phyloP scores from a whole-genome alignment of 2,797 vertebrate species.

The Mus minutoides region DNA sequence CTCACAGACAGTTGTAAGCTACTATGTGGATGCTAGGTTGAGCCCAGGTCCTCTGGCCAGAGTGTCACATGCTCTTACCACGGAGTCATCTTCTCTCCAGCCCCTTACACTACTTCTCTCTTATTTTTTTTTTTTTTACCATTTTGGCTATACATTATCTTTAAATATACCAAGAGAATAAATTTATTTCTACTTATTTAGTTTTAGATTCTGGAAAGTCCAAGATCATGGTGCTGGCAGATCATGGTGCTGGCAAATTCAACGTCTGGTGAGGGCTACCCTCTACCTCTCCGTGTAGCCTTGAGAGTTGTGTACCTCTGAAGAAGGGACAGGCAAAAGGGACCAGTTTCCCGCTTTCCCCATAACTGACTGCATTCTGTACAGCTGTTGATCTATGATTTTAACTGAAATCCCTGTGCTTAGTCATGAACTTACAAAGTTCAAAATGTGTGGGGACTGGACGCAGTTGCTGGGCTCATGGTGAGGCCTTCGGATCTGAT shows the following conservation, averaged over 20 bases:
- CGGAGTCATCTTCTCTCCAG: background rate
- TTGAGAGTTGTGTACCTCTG: background rate
- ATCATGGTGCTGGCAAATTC: background rate
- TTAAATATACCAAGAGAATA: background rate
- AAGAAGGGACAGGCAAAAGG: background rate
- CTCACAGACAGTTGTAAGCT: background rate
- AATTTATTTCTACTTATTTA: background rate
- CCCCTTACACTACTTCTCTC: background rate
- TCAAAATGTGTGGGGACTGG: background rate
- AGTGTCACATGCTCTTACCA: background rate
- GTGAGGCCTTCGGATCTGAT: background rate
- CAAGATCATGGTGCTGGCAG: background rate
- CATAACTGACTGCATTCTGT: background rate
- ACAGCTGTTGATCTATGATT: background rate
- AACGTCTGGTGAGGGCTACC: background rate
- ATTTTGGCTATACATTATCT: background rate
- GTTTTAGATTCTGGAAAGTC: background rate
- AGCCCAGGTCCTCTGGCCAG: background rate
- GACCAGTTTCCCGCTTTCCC: background rate
- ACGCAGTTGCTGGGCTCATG: background rate
- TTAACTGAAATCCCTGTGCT: constrained; percentile 5
- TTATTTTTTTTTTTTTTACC: background rate
- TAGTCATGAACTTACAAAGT: background rate
- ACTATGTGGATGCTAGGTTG: background rate
- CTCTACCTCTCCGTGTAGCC: background rate